A percentile compares a stretch with the other conserved stretches of the same genome.
phyloP scores from a whole-genome alignment of 1,140 invertebrate genomes.

The Schlechtendalia chinensis region DNA sequence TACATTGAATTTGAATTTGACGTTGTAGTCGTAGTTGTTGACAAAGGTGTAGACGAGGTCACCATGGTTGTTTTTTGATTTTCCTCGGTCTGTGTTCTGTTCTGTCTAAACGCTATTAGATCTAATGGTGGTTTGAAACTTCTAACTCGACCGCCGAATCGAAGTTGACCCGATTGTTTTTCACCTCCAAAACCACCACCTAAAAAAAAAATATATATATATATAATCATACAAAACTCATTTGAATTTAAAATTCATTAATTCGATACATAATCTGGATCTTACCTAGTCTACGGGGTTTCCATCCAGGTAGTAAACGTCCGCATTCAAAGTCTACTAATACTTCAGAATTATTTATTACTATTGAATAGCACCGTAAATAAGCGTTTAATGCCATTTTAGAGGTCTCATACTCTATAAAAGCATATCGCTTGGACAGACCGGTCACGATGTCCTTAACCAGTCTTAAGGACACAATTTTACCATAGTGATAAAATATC shows the following conservation, averaged over 20 bases:
- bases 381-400: conserved; percentile 65
- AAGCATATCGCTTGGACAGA: conserved; percentile 78
- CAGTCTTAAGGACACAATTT: conserved; percentile 67
- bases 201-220: conserved; percentile 52
- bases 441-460: conserved; percentile 81
- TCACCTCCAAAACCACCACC: conserved; percentile 83
- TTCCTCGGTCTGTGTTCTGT: neutral
- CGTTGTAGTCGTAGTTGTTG: neutral
- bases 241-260: no score
- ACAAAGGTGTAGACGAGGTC: neutral
- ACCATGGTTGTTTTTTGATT: neutral
- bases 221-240: neutral
- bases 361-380: conserved; percentile 62
- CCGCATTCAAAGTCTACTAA: conserved; percentile 63
- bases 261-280: no score
- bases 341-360: conserved; percentile 66
- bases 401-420: conserved; percentile 74
- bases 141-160: conserved; percentile 78
- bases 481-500: conserved; percentile 68
- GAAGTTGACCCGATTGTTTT: conserved; percentile 83
- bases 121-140: conserved; percentile 67
- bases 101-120: conserved; percentile 51
- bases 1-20: neutral
- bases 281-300: conserved; percentile 72
- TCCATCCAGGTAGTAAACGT: conserved; percentile 71